A percentile compares a stretch with the other conserved stretches of the same genome.
These are phyloP conservation scores for Platyrinchus mystaceus DNA, from an alignment of 2,797 vertebrate species.

Conservation along the genomic window DNA sequence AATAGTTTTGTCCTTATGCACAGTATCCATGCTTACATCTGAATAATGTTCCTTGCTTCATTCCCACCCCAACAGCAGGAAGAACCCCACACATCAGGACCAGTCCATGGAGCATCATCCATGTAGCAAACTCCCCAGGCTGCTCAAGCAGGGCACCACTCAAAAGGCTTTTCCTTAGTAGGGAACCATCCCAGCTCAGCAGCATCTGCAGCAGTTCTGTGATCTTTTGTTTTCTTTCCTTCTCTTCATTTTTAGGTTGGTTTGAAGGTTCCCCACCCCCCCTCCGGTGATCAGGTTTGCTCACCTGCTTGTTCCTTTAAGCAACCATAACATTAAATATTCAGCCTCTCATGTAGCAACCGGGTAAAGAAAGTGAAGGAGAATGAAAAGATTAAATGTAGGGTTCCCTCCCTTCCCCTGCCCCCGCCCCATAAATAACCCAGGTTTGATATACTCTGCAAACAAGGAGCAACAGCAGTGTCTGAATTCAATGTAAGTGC, in stretches of 20 bases:
- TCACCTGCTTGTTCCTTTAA: constrained; percentile 44
- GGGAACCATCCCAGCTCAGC: constrained; percentile 43
- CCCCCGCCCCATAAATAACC: constrained; percentile 59
- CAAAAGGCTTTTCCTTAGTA: constrained; percentile 69
- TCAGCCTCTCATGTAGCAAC: constrained; percentile 49
- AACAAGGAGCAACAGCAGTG: constrained; percentile 68
- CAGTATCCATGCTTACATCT: constrained; percentile 89
- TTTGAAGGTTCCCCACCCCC: not conserved
- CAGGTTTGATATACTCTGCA: constrained; percentile 61
- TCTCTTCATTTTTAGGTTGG: not conserved
- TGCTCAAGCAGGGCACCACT: constrained; percentile 60
- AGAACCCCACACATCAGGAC: constrained; percentile 83
- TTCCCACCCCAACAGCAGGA: constrained; percentile 72
- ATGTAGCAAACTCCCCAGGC: constrained; percentile 23
- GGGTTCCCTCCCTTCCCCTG: constrained; percentile 31
- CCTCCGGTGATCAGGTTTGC: not conserved
- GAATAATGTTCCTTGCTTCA: constrained; percentile 81
- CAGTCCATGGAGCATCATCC: constrained; percentile 61
- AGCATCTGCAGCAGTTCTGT: constrained; percentile 32
- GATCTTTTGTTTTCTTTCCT: constrained; percentile 35
- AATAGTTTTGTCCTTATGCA: constrained; percentile 97
- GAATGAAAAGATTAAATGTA: constrained; percentile 54
- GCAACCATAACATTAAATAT: not conserved
- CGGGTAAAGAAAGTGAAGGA: constrained; percentile 48
- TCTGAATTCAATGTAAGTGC: constrained; percentile 61